These are phyloP conservation scores for Neopelma chrysocephalum DNA, from an alignment of 2,797 vertebrate species.

Conservation along the genomic window DNA sequence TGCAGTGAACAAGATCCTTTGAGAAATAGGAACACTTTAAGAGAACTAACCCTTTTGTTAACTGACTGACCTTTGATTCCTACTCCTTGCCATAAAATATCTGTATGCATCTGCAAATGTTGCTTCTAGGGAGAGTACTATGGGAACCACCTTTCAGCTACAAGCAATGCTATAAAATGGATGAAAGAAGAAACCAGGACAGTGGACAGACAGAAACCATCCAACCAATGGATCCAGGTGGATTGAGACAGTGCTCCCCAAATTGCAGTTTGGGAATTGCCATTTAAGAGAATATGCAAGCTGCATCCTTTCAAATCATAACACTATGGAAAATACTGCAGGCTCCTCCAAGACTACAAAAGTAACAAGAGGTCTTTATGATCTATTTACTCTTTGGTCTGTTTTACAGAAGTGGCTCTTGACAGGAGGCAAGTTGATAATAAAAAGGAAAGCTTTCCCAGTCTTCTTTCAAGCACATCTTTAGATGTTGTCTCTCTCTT, in stretches of 20 bases:
- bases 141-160: not conserved
- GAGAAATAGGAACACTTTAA: not conserved
- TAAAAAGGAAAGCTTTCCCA: conserved; percentile 17
- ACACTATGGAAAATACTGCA: not conserved
- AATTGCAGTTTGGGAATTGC: not conserved
- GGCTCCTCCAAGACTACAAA: not conserved
- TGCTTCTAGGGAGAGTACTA: not conserved
- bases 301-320: not conserved
- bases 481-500: conserved; percentile 39
- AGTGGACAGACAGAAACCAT: not conserved
- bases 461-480: conserved; percentile 35
- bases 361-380: not conserved
- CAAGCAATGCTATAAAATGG: fast-evolving
- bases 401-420: conserved; percentile 29
- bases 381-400: conserved; percentile 38
- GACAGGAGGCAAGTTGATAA: conserved; percentile 27
- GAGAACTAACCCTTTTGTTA: not conserved
- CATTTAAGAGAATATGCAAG: not conserved
- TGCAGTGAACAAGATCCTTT: not conserved
- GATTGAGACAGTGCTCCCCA: not conserved
- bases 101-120: not conserved
- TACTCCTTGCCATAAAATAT: not conserved
- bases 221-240: not conserved
- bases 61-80: not conserved
- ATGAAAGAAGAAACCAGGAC: not conserved